Evolutionary conservation across 2,113 vertebrate species (phyloP).

Genomic region (Lutjanus erythropterus): DNA sequence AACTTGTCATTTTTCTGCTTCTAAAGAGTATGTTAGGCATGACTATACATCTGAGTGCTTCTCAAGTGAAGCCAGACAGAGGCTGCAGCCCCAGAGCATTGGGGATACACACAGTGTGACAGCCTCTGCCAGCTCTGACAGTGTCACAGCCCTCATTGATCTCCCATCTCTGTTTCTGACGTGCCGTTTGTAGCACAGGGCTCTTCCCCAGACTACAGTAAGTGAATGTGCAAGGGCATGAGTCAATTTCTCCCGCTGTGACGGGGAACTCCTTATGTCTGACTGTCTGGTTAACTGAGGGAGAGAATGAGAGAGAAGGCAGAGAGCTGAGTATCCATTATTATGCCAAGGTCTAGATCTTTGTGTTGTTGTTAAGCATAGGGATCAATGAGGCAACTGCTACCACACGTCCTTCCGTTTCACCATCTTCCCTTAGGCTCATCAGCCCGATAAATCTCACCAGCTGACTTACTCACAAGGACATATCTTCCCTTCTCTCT

Average conservation of each 20-base stretch:
- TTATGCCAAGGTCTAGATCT: constrained; percentile 17
- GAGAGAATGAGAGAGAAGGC: background rate
- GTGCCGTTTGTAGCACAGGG: constrained; percentile 27
- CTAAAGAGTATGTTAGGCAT: constrained; percentile 5
- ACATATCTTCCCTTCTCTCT: background rate
- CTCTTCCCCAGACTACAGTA: constrained; percentile 39
- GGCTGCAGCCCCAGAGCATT: constrained; percentile 30
- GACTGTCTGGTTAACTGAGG: constrained; percentile 40
- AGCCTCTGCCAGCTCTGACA: constrained; percentile 47
- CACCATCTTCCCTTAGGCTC: background rate
- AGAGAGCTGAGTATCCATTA: constrained; percentile 26
- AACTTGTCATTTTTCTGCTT: constrained; percentile 2
- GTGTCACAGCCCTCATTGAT: constrained; percentile 64
- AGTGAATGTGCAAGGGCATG: constrained; percentile 37
- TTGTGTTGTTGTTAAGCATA: constrained; percentile 33
- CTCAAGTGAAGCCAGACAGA: constrained; percentile 29
- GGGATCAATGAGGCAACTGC: constrained; percentile 19
- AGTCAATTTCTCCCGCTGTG: constrained; percentile 44
- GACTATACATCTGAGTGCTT: constrained; percentile 16
- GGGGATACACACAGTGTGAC: constrained; percentile 28
- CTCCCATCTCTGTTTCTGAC: constrained; percentile 53
- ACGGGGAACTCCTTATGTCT: constrained; percentile 29
- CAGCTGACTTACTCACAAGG: background rate
- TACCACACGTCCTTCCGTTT: constrained; percentile 11
- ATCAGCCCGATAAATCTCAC: background rate